phyloP scores from a whole-genome alignment of 2,797 vertebrate species.

The Melanotaenia nigrans region DNA sequence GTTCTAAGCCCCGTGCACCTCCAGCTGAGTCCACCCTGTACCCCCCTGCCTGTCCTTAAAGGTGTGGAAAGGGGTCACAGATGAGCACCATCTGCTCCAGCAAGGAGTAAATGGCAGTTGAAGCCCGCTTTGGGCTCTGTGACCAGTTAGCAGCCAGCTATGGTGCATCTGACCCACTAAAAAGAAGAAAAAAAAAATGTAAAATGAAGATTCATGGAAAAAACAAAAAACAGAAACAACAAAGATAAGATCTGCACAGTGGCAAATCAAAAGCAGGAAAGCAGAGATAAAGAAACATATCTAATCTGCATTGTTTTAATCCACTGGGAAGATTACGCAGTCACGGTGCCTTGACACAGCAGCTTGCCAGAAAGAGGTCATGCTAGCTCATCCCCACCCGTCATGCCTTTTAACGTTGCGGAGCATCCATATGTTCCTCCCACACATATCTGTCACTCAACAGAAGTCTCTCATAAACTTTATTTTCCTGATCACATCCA shows the following conservation, averaged over 20 bases:
- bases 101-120: constrained; percentile 63
- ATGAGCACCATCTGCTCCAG: constrained; percentile 70
- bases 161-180: constrained; percentile 19
- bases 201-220: constrained; percentile 35
- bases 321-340: constrained; percentile 70
- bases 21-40: constrained; percentile 58
- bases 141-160: constrained; percentile 24
- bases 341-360: constrained; percentile 68
- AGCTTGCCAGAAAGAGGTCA: constrained; percentile 72
- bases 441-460: constrained; percentile 52
- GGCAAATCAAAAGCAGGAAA: constrained; percentile 31
- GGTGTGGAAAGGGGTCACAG: constrained; percentile 66
- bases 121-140: constrained; percentile 45
- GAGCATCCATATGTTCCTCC: constrained; percentile 76
- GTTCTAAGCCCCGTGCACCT: constrained; percentile 36
- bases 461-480: constrained; percentile 39
- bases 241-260: constrained; percentile 36
- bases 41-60: constrained; percentile 52
- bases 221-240: neutral
- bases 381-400: constrained; percentile 71
- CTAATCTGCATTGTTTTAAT: constrained; percentile 77
- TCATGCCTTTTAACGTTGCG: constrained; percentile 72
- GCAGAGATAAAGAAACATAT: constrained; percentile 32
- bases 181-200: constrained; percentile 43
- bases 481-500: constrained; percentile 7